A percentile compares a stretch with the other conserved stretches of the same genome.
These are phyloP conservation scores for Acleris emargana DNA, from an alignment of 2,888 invertebrate genomes.

Conservation along the genomic window DNA sequence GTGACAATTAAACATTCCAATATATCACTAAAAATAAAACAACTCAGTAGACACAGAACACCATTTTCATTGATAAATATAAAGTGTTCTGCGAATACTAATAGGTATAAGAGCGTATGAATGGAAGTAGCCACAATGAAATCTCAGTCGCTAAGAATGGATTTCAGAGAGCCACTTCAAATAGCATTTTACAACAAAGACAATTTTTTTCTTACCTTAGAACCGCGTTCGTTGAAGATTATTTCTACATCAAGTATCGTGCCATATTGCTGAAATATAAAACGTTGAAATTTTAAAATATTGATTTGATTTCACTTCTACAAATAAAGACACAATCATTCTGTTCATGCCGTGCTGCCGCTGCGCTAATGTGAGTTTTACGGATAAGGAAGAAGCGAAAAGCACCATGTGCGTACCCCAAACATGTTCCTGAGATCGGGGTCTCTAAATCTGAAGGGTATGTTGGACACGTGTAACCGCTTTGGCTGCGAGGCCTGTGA, in stretches of 20 bases:
- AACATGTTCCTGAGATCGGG: slow-evolving; percentile 99
- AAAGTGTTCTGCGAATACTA: slow-evolving; percentile 10
- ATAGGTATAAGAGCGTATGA: slow-evolving; percentile 28
- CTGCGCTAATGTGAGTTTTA: slow-evolving; percentile 25
- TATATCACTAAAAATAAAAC: slow-evolving; percentile 27
- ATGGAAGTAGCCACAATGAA: slow-evolving; percentile 58
- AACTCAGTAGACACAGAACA: slow-evolving; percentile 16
- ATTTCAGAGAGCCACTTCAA: slow-evolving; percentile 70
- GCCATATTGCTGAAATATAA: slow-evolving; percentile 96
- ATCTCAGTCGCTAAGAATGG: slow-evolving; percentile 48
- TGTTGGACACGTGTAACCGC: slow-evolving; percentile 99
- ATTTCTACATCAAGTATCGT: slow-evolving; percentile 99
- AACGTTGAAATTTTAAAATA: slow-evolving; percentile 59
- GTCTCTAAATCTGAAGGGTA: slow-evolving; percentile 99
- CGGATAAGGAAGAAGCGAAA: neutral
- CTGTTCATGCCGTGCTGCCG: slow-evolving; percentile 44
- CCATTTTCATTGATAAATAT: neutral
- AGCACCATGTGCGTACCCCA: slow-evolving; percentile 89
- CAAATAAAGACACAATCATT: slow-evolving; percentile 30
- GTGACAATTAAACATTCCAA: slow-evolving; percentile 7
- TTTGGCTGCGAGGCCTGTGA: slow-evolving; percentile 89
- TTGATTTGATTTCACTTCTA: slow-evolving; percentile 17
- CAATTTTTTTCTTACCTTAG: slow-evolving; percentile 93
- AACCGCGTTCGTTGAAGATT: slow-evolving; percentile 99
- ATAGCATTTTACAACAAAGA: slow-evolving; percentile 39